phyloP scores from a whole-genome alignment of 1,140 invertebrate genomes.

The Drosophila gunungcola region DNA sequence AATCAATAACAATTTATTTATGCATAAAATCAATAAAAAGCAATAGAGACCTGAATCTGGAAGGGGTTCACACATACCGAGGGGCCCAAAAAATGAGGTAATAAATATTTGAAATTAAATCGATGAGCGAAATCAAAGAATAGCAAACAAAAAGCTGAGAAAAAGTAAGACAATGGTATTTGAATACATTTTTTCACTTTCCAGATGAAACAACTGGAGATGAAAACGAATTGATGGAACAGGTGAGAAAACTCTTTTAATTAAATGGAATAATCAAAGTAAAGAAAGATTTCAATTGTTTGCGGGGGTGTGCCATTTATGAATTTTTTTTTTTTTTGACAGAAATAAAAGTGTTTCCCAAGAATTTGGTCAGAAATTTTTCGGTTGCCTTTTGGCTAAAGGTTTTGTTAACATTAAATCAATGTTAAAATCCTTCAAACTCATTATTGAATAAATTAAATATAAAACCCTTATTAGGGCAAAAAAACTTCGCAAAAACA shows the following conservation, averaged over 20 bases:
- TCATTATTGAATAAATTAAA: too few species aligned
- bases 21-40: slow-evolving; percentile 51
- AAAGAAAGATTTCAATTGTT: slow-evolving; percentile 16
- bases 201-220: slow-evolving; percentile 21
- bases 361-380: slow-evolving; percentile 8
- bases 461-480: too few species aligned
- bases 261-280: slow-evolving; percentile 31
- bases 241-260: slow-evolving; percentile 51
- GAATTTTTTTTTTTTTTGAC: slow-evolving; percentile 2
- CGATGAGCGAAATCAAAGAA: slow-evolving; percentile 48
- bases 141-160: slow-evolving; percentile 22
- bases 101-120: slow-evolving; percentile 60
- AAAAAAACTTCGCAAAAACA: too few species aligned
- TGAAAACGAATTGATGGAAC: slow-evolving; percentile 29
- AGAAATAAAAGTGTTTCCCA: neutral
- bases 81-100: slow-evolving; percentile 41
- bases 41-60: slow-evolving; percentile 38
- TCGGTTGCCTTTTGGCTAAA: neutral
- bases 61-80: neutral
- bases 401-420: neutral
- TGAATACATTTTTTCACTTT: slow-evolving; percentile 6
- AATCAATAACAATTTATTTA: slow-evolving; percentile 65
- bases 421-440: too few species aligned
- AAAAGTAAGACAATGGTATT: slow-evolving; percentile 7
- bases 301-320: slow-evolving; percentile 2